Base-by-base conservation (phyloP, 1,140 invertebrate genomes). In the Calycopis cecrops region DNA sequence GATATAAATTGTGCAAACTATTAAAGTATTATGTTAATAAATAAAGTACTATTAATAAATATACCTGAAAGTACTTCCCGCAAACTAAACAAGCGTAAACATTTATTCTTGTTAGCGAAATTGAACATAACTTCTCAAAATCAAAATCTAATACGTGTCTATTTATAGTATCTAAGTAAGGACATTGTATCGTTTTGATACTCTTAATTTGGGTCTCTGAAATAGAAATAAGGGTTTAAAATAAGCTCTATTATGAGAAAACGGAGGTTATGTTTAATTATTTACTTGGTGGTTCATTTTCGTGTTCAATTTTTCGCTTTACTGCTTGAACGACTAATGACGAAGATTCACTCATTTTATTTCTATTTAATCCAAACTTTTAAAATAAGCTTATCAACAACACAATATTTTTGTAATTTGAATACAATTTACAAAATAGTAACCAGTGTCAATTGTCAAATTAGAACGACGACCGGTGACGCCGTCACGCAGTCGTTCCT, bases 21-120 rank as follows among this genome's bases (percentile, higher is more conserved):
- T n/a, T n/a, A n/a, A n/a, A n/a, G n/a, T n/a, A n/a, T n/a, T n/a
- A n/a, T n/a, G n/a, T n/a, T n/a, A n/a, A 28, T 28, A 18, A 57
- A 59, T 18, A 21, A 48, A 16, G 16, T 40, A 38, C 17, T 16
- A 50, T 12, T 55, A 49, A 3, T 11, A 21, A 50, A 49, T 59
- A 59, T 67, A 88, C 87, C 82, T 88, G 99, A 78, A 99, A 99
- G 84, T 99, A 99, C 89, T 99, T 99, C 16, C 99, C 99, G 88
- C 99, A 99, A 1, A 99, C 97, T 34, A 99, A 89, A 83, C 99
- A 99, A n/a, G 98, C 98, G 87, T 99, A 99, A 17, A 99, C 98
- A 91, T 99, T 99, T 52, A 99, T 98, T 76, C 99, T 93, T 0
- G 98, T 99, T 40, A 99, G 84, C 3, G 98, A 99, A 16, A 99